A percentile compares a stretch with the other conserved stretches of the same genome.
phyloP scores from a whole-genome alignment of 2,797 vertebrate species.

The Staurois parvus region DNA sequence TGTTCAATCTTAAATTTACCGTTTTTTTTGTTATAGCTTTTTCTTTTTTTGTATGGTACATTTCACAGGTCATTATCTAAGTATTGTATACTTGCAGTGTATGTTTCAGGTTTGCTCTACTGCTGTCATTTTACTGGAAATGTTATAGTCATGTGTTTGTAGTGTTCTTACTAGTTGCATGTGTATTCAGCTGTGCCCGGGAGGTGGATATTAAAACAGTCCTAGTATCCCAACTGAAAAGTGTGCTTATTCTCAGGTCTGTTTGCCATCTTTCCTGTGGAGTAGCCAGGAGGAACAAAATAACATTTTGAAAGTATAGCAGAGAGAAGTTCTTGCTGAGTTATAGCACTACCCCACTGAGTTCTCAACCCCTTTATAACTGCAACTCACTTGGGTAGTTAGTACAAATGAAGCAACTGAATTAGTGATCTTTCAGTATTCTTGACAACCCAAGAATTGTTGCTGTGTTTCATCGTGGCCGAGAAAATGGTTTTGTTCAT shows the following conservation, averaged over 20 bases:
- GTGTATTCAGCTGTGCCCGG: slow-evolving; percentile 57
- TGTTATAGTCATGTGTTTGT: slow-evolving; percentile 9
- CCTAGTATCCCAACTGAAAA: slow-evolving; percentile 27
- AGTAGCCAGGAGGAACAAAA: slow-evolving; percentile 55
- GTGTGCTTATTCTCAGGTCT: slow-evolving; percentile 31
- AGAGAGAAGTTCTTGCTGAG: background rate
- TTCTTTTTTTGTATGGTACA: background rate
- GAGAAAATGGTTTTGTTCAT: too few species aligned
- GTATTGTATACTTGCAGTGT: background rate
- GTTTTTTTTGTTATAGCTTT: background rate
- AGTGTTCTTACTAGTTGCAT: background rate
- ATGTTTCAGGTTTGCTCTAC: background rate
- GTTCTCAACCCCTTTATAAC: slow-evolving; percentile 35
- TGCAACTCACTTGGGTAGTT: slow-evolving; percentile 24
- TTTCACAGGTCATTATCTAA: background rate
- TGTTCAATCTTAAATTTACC: too few species aligned
- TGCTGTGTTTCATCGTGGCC: background rate
- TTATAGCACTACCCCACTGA: slow-evolving; percentile 30
- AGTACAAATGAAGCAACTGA: slow-evolving; percentile 1
- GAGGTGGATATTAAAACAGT: slow-evolving; percentile 42
- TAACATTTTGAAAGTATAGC: slow-evolving; percentile 47
- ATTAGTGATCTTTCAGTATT: slow-evolving; percentile 4
- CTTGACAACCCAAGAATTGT: background rate
- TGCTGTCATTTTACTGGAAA: background rate
- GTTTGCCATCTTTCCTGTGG: slow-evolving; percentile 48